Conservation (phyloP, 2,888 invertebrate genomes). For the Apodemia duryi region DNA sequence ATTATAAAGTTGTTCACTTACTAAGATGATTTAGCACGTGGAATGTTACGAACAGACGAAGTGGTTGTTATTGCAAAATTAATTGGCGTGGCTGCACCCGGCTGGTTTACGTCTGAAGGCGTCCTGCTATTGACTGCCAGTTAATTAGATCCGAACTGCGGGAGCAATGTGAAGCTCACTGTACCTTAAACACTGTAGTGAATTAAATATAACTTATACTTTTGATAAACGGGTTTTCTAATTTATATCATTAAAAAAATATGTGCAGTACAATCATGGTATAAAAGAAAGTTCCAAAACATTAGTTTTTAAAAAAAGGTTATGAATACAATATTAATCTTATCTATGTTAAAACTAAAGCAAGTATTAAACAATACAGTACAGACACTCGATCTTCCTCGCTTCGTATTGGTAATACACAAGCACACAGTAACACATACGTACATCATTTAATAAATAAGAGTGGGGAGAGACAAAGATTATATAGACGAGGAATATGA, state of each 20-base stretch:
- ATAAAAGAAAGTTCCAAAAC: no score
- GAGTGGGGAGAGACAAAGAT: no score
- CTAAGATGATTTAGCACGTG: conserved; percentile 11
- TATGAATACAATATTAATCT: no score
- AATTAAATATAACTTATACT: background rate
- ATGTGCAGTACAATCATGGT: no score
- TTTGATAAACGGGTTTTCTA: background rate
- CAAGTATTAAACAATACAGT: no score
- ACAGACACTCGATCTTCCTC: no score
- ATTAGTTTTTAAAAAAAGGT: no score
- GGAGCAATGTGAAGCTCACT: conserved; percentile 49
- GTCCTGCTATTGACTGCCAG: conserved; percentile 69
- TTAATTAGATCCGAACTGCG: conserved; percentile 63
- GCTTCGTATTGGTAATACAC: no score
- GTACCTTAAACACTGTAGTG: conserved; percentile 25
- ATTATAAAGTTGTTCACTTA: conserved; percentile 3
- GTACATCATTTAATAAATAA: no score
- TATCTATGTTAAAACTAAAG: no score
- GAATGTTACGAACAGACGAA: conserved; percentile 11
- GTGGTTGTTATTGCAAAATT: conserved; percentile 62
- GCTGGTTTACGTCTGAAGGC: conserved; percentile 63
- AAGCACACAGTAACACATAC: no score
- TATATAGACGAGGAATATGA: no score
- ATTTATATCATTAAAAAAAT: background rate
- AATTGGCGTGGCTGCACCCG: conserved; percentile 70